These are phyloP conservation scores for Rhinella marina DNA, from an alignment of 2,797 vertebrate genomes.

Conservation along the genomic window DNA sequence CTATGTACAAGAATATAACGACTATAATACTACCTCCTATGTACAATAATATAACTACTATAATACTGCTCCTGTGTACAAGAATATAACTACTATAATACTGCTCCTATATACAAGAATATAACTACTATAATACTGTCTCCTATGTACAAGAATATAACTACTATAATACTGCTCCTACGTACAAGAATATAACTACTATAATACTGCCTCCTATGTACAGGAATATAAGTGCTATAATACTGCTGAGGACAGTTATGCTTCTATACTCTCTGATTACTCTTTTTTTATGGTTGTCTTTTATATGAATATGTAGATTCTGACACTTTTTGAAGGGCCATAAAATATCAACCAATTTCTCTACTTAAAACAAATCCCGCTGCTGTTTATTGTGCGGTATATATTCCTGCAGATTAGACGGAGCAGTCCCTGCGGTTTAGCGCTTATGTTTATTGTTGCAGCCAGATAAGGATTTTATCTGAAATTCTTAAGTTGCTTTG, in stretches of 20 bases:
- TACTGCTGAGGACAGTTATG: too few species aligned
- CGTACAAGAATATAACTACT: too few species aligned
- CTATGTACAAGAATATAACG: background rate
- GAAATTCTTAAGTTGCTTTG: constrained; percentile 22
- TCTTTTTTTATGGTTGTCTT: too few species aligned
- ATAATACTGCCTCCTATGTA: too few species aligned
- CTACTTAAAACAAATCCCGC: background rate
- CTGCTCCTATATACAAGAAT: background rate
- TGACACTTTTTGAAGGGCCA: background rate
- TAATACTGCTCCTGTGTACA: background rate
- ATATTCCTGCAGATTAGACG: background rate
- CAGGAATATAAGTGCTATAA: too few species aligned
- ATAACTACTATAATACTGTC: too few species aligned
- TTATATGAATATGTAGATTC: background rate
- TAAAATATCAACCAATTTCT: background rate
- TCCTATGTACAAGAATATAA: too few species aligned
- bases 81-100: too few species aligned
- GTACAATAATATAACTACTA: background rate
- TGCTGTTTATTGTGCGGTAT: background rate
- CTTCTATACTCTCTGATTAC: background rate
- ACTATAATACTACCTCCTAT: background rate
- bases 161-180: too few species aligned
- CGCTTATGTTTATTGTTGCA: constrained; percentile 14
- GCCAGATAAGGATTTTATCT: constrained; percentile 25
- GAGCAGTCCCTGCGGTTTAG: background rate